These are phyloP conservation scores for Spodoptera frugiperda DNA, from an alignment of 1,140 invertebrate species.

Conservation along the genomic window DNA sequence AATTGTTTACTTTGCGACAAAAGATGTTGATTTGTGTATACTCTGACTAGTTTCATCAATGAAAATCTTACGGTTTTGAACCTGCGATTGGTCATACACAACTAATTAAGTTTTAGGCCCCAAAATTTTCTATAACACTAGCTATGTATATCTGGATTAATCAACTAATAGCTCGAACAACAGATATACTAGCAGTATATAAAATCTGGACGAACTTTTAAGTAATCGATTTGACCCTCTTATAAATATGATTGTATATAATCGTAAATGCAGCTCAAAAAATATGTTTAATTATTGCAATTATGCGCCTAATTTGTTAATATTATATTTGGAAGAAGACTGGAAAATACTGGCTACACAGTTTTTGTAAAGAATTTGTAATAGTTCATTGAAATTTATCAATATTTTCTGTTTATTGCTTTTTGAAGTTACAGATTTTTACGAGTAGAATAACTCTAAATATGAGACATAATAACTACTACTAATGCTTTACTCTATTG, in stretches of 20 bases:
- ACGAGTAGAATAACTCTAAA: too few relatives aligned
- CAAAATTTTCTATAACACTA: background rate
- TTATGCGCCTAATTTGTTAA: background rate
- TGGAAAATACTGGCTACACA: background rate
- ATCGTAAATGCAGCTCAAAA: constrained; percentile 16
- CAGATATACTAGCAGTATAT: background rate
- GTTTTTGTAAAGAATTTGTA: background rate
- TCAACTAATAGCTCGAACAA: too few relatives aligned
- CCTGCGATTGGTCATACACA: background rate
- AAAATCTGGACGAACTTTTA: background rate
- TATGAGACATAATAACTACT: too few relatives aligned
- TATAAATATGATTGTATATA: background rate
- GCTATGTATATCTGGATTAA: background rate
- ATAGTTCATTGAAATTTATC: background rate
- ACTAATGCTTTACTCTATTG: background rate
- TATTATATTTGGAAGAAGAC: constrained; percentile 5
- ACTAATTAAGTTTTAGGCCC: background rate
- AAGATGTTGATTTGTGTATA: background rate
- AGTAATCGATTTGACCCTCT: background rate
- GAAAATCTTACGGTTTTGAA: background rate
- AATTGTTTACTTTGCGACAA: background rate
- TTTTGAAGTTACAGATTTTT: too few relatives aligned
- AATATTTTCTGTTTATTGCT: too few relatives aligned
- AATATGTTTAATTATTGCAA: constrained; percentile 2
- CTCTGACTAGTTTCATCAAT: too few relatives aligned